Evolutionary conservation across 2,113 vertebrate species (phyloP), one percentile per base, ranked within the genome.

Genomic region (Epinephelus lanceolatus): DNA sequence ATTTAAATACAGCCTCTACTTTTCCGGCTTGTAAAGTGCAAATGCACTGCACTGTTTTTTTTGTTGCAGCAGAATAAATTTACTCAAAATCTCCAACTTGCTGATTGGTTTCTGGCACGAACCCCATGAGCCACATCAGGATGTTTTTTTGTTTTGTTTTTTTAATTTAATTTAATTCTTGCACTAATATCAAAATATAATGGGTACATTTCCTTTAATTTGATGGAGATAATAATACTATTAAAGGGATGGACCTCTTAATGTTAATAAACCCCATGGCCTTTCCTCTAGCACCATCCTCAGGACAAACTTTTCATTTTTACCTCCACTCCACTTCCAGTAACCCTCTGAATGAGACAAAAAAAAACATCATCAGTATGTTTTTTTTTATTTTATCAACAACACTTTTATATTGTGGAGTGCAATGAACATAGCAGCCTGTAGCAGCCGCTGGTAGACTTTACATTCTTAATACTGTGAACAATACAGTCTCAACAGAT

Each of bases 241-340:
- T 60, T 78, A 63, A 63, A 27, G 4, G 14, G 8, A 19, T 56
- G 4, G 61, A 59, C 3, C 40, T 63, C 18, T 27, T 53, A 17
- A 53, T 65, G 55, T 33, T 21, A 76, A 69, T 61, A 23, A 55
- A 63, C 23, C 72, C 71, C 25, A 25, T 40, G 61, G 78, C n/a
- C 83, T 88, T 77, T 86, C 78, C 76, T 91, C 76, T 85, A 88
- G 87, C 87, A 72, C 83, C 86, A 81, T 88, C 91, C 80, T 78
- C 73, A 85, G 87, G 87, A 63, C 75, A 42, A 23, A 45, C 52
- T 18, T 42, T 15, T 59, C 3, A 23, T 18, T 49, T 51, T 40
- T 33, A 47, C 11, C 8, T 15, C 21, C 45, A 73, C 8, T 15
- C 21, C 45, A 73, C 51, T 10, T 1, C 42, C 9, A 53, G 4